These are phyloP conservation scores for Tarsius wallacei DNA, from an alignment of 2,797 vertebrate genomes.

Conservation along the genomic window DNA sequence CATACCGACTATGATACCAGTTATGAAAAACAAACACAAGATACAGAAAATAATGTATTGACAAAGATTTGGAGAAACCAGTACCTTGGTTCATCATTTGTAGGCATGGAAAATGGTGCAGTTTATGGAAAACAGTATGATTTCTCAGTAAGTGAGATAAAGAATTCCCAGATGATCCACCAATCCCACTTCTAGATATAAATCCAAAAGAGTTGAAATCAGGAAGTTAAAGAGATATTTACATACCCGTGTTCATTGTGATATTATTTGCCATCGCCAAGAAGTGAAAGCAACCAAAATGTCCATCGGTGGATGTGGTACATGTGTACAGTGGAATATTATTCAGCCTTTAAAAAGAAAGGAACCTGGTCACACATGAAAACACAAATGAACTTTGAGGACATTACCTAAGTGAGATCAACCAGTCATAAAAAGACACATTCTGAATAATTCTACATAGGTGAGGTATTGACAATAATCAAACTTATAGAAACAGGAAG, in stretches of 20 bases:
- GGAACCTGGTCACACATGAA: no score
- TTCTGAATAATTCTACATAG: neutral
- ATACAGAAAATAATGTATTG: neutral
- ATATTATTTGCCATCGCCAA: neutral
- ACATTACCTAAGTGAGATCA: neutral
- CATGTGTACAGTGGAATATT: neutral
- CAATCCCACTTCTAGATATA: no score
- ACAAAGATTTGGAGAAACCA: neutral
- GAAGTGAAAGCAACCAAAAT: neutral
- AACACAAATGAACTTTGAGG: neutral
- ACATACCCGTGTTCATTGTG: neutral
- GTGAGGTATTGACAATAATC: no score
- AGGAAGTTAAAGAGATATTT: no score
- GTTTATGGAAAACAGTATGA: neutral
- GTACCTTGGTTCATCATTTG: neutral
- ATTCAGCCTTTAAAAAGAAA: neutral
- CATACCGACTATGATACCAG: no score
- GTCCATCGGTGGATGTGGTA: neutral
- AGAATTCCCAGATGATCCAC: neutral
- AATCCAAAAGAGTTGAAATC: neutral
- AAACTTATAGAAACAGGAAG: neutral
- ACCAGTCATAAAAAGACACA: neutral
- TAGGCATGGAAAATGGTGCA: no score
- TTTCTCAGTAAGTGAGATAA: neutral
- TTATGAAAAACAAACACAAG: neutral